Evolutionary conservation across 1,140 invertebrate species (phyloP), one percentile per base, ranked within the genome.

Genomic region (Dicyema japonicum): DNA sequence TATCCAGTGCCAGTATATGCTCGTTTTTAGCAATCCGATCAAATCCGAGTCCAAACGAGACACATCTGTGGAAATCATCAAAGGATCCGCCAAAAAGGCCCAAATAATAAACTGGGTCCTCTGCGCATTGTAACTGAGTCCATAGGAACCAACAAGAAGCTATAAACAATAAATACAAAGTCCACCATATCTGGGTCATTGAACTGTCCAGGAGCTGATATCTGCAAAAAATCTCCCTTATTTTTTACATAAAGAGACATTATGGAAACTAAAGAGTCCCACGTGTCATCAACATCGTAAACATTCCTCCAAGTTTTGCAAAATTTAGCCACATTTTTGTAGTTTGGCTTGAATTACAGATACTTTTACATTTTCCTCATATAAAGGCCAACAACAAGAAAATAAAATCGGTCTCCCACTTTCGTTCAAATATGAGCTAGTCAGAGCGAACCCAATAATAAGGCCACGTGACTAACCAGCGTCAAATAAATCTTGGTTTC

Each of bases 151-250:
- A 8, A 36, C 22, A 2, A 30, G n/a, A n/a, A n/a, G n/a, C n/a
- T n/a, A n/a, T n/a, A n/a, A n/a, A n/a, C n/a, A n/a, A n/a, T n/a
- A n/a, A n/a, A n/a, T n/a, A n/a, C n/a, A n/a, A n/a, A n/a, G n/a
- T n/a, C 38, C 45, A 78, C 71, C 80, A 85, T 85, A 41, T 90
- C 82, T 6, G 82, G 80, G 54, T 92, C 80, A 49, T 90, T 88
- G 75, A 75, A 92, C 36, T 74, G 70, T 7, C 82, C 78, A 3
- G 78, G 80, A 8, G 74, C 80, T 22, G 76, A 74, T 45, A 71
- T 69, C 12, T 69, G 64, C 16, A 71, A 67, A 35, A 88, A 70
- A 7, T 58, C 53, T 42, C 80, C 72, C 51, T 78, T 72, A 52
- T 85, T 72, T 40, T 75, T 67, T 18, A 70, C 75, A 49, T 78